phyloP scores from a whole-genome alignment of 2,888 invertebrate species.

The Cosmia trapezina region DNA sequence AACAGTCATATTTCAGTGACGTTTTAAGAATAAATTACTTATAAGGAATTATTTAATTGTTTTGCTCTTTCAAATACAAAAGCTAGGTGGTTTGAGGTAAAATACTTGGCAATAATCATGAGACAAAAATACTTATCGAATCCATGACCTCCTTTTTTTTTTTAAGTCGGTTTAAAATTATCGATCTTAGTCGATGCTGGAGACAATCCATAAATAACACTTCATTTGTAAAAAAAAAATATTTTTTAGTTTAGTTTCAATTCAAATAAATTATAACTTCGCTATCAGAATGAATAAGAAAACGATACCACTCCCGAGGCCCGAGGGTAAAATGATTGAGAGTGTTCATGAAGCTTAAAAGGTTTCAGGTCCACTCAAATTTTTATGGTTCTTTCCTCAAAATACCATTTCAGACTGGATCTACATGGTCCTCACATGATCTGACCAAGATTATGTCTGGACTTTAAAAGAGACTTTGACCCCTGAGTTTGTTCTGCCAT shows the following conservation, averaged over 20 bases:
- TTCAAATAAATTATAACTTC: not conserved
- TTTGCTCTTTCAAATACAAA: not conserved
- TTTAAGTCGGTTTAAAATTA: not conserved
- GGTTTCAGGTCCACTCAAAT: too few species aligned
- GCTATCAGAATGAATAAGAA: not conserved
- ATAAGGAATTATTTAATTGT: too few species aligned
- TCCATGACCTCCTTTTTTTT: rapidly evolving
- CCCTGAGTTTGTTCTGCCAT: too few species aligned
- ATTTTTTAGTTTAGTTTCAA: not conserved
- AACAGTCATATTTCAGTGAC: not conserved
- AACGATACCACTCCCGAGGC: conserved; percentile 4
- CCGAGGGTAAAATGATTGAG: not conserved
- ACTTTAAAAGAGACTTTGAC: too few species aligned
- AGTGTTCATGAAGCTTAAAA: too few species aligned
- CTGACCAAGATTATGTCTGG: too few species aligned
- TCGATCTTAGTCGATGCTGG: not conserved
- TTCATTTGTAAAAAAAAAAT: not conserved
- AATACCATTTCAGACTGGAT: too few species aligned
- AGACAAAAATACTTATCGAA: too few species aligned
- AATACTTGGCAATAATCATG: not conserved
- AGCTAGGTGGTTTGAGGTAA: not conserved
- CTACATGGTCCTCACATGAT: too few species aligned
- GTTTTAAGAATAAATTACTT: not conserved
- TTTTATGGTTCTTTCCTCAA: too few species aligned
- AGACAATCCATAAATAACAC: not conserved